Evolutionary conservation across 2,888 invertebrate species (phyloP), one percentile per base, ranked within the genome.

Genomic region (Sphaerophoria rueppellii): DNA sequence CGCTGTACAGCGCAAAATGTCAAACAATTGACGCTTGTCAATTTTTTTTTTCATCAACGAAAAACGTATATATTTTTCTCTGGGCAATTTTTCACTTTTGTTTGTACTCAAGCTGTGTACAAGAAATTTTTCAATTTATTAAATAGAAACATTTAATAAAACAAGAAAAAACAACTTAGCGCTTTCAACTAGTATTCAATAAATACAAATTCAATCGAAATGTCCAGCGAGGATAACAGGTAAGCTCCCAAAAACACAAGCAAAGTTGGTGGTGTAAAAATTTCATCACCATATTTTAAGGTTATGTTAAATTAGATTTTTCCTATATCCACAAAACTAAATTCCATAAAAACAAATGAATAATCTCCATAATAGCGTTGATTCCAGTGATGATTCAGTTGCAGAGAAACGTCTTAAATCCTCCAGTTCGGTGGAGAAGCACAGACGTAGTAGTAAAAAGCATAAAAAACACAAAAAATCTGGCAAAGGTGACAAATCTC

Each of bases 381-480:
- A 89, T 73, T 90, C 91, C 54, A 90, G 88, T 61, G 89, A 90
- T 71, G 88, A 88, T n/a, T 85, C 86, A 16, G 71, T 85, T 1
- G 89, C 88, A 14, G 89, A 89, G 12, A 90, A 89, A 55, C 89
- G 87, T 37, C 78, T 88, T 43, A 91, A 90, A 63, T 52, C 86
- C 37, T 87, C 88, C 12, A 74, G 86, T 4, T 82, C 88, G n/a
- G 93, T 91, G 87, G 94, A 93, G 87, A 93, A 92, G 87, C 90
- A 89, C 58, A 94, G 93, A 88, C 94, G 93, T 86, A 90, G 93
- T 86, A 90, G 89, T 50, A 94, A 94, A 87, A 94, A 94, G 87
- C 93, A 95, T 88, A 95, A 95, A 90, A 96, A 96, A 91, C 94
- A 94, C 88, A 95, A 95, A 89, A 94, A 94, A 88, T 93, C 93